phyloP scores from a whole-genome alignment of 2,113 vertebrate species.

The Istiophorus platypterus region DNA sequence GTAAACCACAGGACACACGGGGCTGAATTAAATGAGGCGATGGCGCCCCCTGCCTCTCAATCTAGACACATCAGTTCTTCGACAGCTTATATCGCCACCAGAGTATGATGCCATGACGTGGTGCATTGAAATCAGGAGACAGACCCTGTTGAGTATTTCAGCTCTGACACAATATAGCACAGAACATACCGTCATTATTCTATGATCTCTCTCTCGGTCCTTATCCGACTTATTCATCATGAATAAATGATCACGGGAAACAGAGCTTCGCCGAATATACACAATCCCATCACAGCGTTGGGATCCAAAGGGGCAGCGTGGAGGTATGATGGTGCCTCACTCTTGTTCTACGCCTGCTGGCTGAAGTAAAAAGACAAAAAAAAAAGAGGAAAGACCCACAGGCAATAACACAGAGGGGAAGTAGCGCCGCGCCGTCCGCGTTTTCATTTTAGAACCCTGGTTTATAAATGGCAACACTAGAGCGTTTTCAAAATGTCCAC shows the following conservation, averaged over 20 bases:
- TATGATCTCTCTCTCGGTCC: neutral
- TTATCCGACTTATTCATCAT: neutral
- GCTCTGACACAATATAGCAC: neutral
- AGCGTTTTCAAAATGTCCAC: neutral
- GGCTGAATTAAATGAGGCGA: conserved; percentile 5
- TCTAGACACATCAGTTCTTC: neutral
- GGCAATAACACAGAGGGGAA: neutral
- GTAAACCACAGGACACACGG: neutral
- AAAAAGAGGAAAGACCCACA: too few species aligned
- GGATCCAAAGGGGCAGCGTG: neutral
- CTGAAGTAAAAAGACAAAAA: neutral
- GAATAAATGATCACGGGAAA: too few species aligned
- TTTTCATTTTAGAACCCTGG: too few species aligned
- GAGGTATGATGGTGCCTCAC: too few species aligned
- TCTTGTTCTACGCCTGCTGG: too few species aligned
- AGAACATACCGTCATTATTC: neutral
- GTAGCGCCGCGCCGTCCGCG: too few species aligned
- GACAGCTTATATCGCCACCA: too few species aligned
- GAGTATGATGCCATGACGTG: too few species aligned
- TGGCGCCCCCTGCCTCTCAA: conserved; percentile 37
- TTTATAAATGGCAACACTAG: neutral
- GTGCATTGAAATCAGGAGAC: too few species aligned
- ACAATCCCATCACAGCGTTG: neutral
- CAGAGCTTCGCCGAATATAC: too few species aligned
- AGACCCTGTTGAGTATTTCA: neutral